Evolutionary conservation across 2,113 vertebrate genomes (phyloP), one percentile per base, ranked within the genome.

Genomic region (Xiphophorus hellerii): DNA sequence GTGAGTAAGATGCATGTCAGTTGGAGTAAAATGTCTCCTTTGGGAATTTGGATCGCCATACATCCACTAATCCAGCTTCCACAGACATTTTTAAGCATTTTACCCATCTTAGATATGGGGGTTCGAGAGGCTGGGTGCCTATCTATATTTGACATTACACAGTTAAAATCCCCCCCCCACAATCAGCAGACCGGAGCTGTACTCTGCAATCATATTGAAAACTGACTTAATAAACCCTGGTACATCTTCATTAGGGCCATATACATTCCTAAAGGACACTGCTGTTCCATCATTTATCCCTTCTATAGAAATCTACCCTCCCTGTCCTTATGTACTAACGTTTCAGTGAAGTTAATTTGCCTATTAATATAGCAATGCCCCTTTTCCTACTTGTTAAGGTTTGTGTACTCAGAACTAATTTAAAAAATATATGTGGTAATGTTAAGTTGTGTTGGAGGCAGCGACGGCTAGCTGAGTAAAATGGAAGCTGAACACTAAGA

Each of bases 161-260:
- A 15, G 4, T 42, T 42, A 42, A 42, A 42, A 42, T 42, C 14
- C 14, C 13, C 37, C 37, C 37, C 39, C 39, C 1, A 42, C 1
- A 15, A 14, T 42, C 39, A 42, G 1, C 0, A 42, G 12, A 2
- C 13, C 0, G 13, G 13, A 39, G 11, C 39, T 14, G 12, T 39
- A 33, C 5, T 33, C 31, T 33, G 37, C 37, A 39, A 20, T 68
- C 27, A 29, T 68, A 68, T 48, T 68, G 27, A 68, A 68, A 17
- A 68, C 5, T 44, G 66, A 29, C 39, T 68, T 68, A 44, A 68
- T 48, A 30, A 68, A 68, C 28, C 66, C 66, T 17, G 39, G 66
- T 0, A 22, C 27, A 51, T 48, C 66, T 68, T 51, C 28, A 48
- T 68, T 68, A 11, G 66, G 39, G 0, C 28, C 66, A 30, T 22